phyloP scores from a whole-genome alignment of 2,888 invertebrate species.

The Hipparchia sbordonii region DNA sequence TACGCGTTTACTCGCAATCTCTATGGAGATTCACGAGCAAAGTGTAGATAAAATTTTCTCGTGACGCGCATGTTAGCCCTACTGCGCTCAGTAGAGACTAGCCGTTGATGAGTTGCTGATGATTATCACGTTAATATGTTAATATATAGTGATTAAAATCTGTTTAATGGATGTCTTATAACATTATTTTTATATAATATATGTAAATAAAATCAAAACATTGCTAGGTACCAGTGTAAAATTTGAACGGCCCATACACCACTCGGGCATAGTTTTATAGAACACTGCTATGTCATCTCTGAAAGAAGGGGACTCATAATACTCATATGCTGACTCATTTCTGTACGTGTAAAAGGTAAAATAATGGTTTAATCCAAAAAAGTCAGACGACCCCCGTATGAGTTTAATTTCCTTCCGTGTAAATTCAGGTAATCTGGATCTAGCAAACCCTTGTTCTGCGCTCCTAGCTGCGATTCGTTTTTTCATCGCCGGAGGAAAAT shows the following conservation, averaged over 20 bases:
- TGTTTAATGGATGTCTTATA: neutral
- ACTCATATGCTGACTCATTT: slow-evolving; percentile 39
- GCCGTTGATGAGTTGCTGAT: too few species aligned
- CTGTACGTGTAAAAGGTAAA: slow-evolving; percentile 58
- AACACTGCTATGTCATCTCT: slow-evolving; percentile 43
- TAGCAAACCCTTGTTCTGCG: slow-evolving; percentile 57
- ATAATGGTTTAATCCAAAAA: slow-evolving; percentile 85
- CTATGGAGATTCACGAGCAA: too few species aligned
- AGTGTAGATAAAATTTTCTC: too few species aligned
- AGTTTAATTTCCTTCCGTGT: slow-evolving; percentile 58
- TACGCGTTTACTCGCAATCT: too few species aligned
- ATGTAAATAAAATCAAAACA: neutral
- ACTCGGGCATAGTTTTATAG: slow-evolving; percentile 39
- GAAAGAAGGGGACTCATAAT: slow-evolving; percentile 37
- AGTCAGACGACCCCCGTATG: slow-evolving; percentile 51
- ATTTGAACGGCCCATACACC: slow-evolving; percentile 40
- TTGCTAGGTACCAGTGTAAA: slow-evolving; percentile 36
- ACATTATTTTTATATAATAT: too few species aligned
- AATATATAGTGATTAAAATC: neutral
- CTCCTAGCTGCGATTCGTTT: slow-evolving; percentile 62
- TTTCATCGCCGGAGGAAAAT: slow-evolving; percentile 66
- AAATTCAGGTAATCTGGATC: slow-evolving; percentile 68
- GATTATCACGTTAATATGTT: neutral
- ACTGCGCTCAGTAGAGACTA: too few species aligned
- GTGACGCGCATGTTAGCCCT: too few species aligned